Evolutionary conservation across 1,140 invertebrate genomes (phyloP), one percentile per base, ranked within the genome.

Genomic region (Penaeus vannamei): DNA sequence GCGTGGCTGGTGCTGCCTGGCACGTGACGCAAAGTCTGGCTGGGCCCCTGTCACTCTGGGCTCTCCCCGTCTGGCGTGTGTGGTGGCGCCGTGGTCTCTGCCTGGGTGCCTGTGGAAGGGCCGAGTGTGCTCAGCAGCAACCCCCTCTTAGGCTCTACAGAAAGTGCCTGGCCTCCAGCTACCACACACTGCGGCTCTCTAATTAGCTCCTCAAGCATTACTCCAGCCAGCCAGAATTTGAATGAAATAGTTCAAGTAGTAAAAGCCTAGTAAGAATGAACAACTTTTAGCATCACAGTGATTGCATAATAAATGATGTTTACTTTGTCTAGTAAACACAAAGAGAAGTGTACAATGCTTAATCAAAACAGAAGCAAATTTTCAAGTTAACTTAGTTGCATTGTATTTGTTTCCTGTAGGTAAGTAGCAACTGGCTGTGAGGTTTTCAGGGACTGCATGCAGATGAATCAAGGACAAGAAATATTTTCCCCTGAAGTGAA

Each of bases 381-480:
- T 76, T 32, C 69, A 76, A 76, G 29, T 76, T 76, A 32, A 32
- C 72, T 76, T 29, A 76, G 72, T 32, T 32, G 72, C 72, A 76
- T 76, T 76, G 72, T 87, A 32, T 66, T 81, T 82, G 32, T 84
- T 77, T 64, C n/a, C 69, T 23, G n/a, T 86, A 86, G 85, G 85
- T 86, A 66, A 81, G 62, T 69, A 82, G 59, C 79, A 66, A 66
- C 22, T 80, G 85, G 85, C 76, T 86, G 72, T 62, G 53, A 88
- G 81, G 53, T 72, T 83, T 83, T 72, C 81, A 89, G 82, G 87
- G 83, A 85, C 83, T 89, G 87, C 87, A 89, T 89, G 87, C 87
- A 85, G 72, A 80, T 64, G 87, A 62, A 69, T 84, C 82, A 59
- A 76, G 82, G 72, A 89, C 80, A 60, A 88, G 66, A 62, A 72